Base-by-base conservation (phyloP, 1,140 invertebrate genomes). In the Listronotus bonariensis region DNA sequence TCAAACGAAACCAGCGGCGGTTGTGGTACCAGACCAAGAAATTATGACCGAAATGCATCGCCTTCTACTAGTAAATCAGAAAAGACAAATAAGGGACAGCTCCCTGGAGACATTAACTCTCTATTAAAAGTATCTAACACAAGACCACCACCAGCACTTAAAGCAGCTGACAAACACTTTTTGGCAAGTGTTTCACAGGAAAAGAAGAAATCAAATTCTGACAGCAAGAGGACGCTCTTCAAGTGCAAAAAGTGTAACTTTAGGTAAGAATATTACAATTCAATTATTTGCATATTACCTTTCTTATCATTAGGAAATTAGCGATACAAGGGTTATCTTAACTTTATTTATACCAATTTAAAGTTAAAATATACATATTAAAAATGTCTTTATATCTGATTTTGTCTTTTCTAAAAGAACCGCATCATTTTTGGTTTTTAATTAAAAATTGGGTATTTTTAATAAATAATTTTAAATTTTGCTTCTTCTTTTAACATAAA, bases 171-270 rank as follows among this genome's bases (percentile, higher is more conserved):
- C 18, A 70, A 72, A 18, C 58, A 53, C 3, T 69, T 72, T 38
- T 61, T 70, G 17, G 57, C 54, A 17, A 70, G 65, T 18, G 70
- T 72, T 36, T 53, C 71, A 11, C 40, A 68, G 32, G 74, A 74
- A 43, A 76, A 75, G 67, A 75, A 73, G 60, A 70, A 66, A 42
- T 52, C 68, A 34, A 69, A 49, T 41, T 58, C 68, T 8, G 76
- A 79, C 38, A 78, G 71, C 10, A 86, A 87, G 78, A 82, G 85
- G 60, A 87, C 85, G 12, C 78, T 88, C 46, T 90, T 88, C 82
- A 91, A 92, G 75, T 94, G 92, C 75, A 93, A 92, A 79, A 89
- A 91, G 74, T 94, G 92, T 72, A 87, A 88, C 74, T 93, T 90
- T 76, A 89, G 86, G 89, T 90, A 77, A 83, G 82, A 76, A 20